phyloP scores from a whole-genome alignment of 2,888 invertebrate genomes.

The Phragmatobia fuliginosa region DNA sequence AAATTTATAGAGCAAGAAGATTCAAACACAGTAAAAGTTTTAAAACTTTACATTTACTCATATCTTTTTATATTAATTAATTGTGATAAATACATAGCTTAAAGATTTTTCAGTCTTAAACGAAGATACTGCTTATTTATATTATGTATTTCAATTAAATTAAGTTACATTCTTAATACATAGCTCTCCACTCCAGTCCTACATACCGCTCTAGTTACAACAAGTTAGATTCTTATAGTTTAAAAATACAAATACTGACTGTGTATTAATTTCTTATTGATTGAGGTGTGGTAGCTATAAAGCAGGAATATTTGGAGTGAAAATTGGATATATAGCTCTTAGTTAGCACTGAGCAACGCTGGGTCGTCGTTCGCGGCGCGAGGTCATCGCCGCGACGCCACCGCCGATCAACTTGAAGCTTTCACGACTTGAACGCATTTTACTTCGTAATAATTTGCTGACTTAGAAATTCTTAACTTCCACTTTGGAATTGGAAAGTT shows the following conservation, averaged over 20 bases:
- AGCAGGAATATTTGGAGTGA: constrained; percentile 45
- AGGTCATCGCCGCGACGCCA: constrained; percentile 78
- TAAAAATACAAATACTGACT: background rate
- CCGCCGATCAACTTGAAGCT: constrained; percentile 56
- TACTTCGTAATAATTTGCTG: constrained; percentile 28
- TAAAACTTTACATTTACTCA: background rate
- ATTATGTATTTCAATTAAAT: background rate
- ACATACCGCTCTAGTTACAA: background rate
- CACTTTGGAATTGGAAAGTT: constrained; percentile 13
- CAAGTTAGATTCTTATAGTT: background rate
- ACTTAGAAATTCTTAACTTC: constrained; percentile 23
- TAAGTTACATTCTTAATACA: too few relatives aligned
- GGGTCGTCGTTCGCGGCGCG: constrained; percentile 80
- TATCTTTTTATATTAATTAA: background rate
- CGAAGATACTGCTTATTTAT: background rate
- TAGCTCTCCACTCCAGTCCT: background rate
- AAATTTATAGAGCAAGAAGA: constrained; percentile 14
- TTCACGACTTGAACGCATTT: constrained; percentile 57
- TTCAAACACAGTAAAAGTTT: constrained; percentile 7
- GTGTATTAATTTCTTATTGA: background rate
- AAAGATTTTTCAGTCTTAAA: background rate
- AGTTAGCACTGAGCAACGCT: constrained; percentile 54
- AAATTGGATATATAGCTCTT: constrained; percentile 50
- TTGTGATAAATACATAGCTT: background rate
- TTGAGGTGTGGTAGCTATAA: constrained; percentile 14